A percentile compares a stretch with the other conserved stretches of the same genome.
Evolutionary conservation across 1,140 invertebrate genomes (phyloP).

Genomic region (Pseudomyrmex flavicornis): DNA sequence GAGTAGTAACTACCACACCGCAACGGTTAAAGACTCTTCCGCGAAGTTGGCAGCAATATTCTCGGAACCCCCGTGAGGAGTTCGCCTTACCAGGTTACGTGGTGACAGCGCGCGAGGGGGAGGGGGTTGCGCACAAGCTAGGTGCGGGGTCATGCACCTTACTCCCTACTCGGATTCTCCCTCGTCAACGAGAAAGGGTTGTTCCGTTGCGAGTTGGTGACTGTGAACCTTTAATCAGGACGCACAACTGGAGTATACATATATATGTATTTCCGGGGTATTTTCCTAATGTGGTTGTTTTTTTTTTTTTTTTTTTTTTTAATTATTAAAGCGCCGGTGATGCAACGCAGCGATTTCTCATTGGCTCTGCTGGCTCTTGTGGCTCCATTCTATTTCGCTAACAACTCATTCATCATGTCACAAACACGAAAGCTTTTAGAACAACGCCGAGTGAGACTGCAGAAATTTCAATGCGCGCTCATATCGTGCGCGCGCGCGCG

Average conservation of each 20-base stretch:
- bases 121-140: conserved; percentile 44
- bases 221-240: conserved; percentile 61
- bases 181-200: conserved; percentile 14
- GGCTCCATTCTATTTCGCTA: background rate
- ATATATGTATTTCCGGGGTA: no score
- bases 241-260: conserved; percentile 19
- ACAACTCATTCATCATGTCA: background rate
- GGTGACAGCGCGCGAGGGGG: conserved; percentile 34
- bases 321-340: conserved; percentile 51
- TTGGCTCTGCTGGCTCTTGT: background rate
- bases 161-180: conserved; percentile 55
- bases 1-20: background rate
- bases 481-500: background rate
- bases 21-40: conserved; percentile 18
- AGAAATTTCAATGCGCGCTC: conserved; percentile 15
- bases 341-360: conserved; percentile 25
- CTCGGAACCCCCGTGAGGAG: background rate
- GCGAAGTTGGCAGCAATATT: conserved; percentile 35
- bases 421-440: background rate
- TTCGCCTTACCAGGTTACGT: conserved; percentile 10
- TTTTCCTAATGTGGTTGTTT: background rate
- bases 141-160: conserved; percentile 66
- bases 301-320: no score
- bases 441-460: background rate
- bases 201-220: conserved; percentile 47